Evolutionary conservation across 2,113 vertebrate species (phyloP).

Genomic region (Phalacrocorax aristotelis): DNA sequence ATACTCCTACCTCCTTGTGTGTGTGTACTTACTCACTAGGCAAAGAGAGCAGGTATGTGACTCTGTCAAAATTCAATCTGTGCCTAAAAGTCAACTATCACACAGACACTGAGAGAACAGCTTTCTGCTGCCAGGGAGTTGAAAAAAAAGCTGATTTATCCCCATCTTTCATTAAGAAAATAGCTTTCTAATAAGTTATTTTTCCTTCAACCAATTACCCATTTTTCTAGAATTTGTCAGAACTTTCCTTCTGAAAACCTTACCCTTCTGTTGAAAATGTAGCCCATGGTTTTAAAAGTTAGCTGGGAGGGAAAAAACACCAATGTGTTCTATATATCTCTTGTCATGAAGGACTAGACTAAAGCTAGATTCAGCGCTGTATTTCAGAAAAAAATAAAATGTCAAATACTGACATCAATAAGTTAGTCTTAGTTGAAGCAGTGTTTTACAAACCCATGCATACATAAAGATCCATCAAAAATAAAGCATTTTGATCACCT

Average conservation of each 20-base stretch:
- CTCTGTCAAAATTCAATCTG: background rate
- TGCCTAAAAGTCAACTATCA: background rate
- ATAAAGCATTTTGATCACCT: background rate
- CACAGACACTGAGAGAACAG: background rate
- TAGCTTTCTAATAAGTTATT: background rate
- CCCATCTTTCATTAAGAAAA: background rate
- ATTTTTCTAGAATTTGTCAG: background rate
- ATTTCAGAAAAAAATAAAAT: background rate
- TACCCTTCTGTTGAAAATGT: background rate
- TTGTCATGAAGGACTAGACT: background rate
- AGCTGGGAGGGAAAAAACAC: background rate
- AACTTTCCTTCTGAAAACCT: background rate
- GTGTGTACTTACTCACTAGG: fast-evolving
- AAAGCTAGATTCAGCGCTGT: background rate
- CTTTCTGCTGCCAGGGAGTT: background rate
- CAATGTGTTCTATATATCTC: background rate
- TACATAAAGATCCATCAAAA: background rate
- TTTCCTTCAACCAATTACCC: background rate
- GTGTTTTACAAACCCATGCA: background rate
- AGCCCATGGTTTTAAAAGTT: background rate
- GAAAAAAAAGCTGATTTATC: background rate
- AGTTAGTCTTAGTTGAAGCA: background rate
- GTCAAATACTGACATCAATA: background rate
- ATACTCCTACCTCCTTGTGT: background rate
- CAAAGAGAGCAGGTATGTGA: background rate